These are phyloP conservation scores for Sebastes hopkinsi DNA, from an alignment of 2,797 vertebrate species.

Conservation along the genomic window DNA sequence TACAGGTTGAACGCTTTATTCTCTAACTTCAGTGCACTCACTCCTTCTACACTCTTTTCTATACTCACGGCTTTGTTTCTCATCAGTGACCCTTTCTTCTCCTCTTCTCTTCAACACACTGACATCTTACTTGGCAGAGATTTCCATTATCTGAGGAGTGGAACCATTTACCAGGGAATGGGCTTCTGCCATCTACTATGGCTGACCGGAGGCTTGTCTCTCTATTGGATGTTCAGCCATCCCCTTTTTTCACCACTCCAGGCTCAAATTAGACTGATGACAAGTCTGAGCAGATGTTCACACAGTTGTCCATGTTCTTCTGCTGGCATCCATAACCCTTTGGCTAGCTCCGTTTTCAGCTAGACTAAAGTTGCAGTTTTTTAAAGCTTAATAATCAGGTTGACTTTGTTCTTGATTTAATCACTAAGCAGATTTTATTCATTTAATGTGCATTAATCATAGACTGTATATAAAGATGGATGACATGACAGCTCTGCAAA, in stretches of 20 bases:
- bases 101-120: constrained; percentile 30
- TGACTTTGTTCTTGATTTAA: not conserved
- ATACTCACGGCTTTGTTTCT: constrained; percentile 37
- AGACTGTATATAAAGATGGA: too few relatives aligned
- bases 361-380: not conserved
- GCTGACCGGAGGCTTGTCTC: constrained; percentile 49
- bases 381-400: not conserved
- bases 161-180: constrained; percentile 64
- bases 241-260: not conserved
- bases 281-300: constrained; percentile 36
- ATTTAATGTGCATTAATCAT: not conserved
- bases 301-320: not conserved
- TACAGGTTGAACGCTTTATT: constrained; percentile 3
- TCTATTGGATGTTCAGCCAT: constrained; percentile 34
- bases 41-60: constrained; percentile 25
- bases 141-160: constrained; percentile 72
- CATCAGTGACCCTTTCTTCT: constrained; percentile 33
- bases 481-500: not conserved
- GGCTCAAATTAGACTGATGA: constrained; percentile 38
- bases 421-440: not conserved
- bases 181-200: constrained; percentile 44
- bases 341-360: not conserved
- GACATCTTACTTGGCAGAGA: constrained; percentile 61
- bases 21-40: constrained; percentile 7
- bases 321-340: not conserved